These are phyloP conservation scores for Tipula vernalis DNA, from an alignment of 2,888 invertebrate species.

Conservation along the genomic window DNA sequence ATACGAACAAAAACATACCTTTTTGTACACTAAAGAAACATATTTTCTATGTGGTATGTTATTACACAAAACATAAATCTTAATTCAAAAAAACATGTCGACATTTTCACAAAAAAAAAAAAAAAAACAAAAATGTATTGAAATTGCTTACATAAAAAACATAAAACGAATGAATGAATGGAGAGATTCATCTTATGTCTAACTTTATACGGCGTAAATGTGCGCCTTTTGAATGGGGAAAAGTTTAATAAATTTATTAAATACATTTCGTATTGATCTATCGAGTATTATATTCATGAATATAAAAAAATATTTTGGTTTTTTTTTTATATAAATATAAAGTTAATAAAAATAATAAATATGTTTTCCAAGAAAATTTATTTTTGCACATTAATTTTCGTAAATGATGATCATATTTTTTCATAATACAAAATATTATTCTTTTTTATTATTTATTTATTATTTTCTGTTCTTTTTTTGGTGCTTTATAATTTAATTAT, in stretches of 20 bases:
- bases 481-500: not conserved
- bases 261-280: not conserved
- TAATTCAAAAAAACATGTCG: not conserved
- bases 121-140: not conserved
- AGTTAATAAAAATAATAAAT: not conserved
- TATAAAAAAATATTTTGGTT: not conserved
- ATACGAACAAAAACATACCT: not conserved
- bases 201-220: not conserved
- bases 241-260: not conserved
- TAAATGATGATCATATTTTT: not conserved
- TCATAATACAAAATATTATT: not conserved
- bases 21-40: not conserved
- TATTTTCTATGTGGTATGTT: not conserved
- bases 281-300: not conserved
- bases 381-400: not conserved
- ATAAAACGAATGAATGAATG: not conserved
- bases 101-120: not conserved
- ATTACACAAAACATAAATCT: not conserved
- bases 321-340: not conserved
- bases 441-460: not conserved
- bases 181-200: not conserved
- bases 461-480: not conserved
- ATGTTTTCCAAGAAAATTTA: not conserved
- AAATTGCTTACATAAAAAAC: not conserved
- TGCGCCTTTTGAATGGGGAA: not conserved